Base-by-base conservation (phyloP, 2,888 invertebrate genomes). In the Chelonus formosanus region DNA sequence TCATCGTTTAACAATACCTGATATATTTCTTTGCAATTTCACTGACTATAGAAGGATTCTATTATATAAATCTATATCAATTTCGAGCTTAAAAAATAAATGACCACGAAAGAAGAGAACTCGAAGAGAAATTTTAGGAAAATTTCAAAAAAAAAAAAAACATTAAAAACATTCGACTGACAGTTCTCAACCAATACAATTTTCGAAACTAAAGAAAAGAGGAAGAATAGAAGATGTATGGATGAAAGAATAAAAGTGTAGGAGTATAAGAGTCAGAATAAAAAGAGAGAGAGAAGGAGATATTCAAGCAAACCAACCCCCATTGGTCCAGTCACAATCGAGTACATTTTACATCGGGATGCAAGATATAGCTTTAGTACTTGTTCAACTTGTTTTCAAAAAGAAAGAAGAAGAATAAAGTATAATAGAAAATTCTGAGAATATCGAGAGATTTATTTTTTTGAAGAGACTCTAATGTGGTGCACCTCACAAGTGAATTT, bases 381-480 rank as follows among this genome's bases (percentile, higher is more conserved):
- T 48, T 48, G 20, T 20, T 48, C 48, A 48, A 48, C 48, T 48
- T 48, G 48, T 48, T 48, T 48, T 48, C 20, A 10, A 40, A 61
- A 47, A 56, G 61, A 65, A 55, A 69, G 43, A 60, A 43, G 55
- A 35, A 10, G 57, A 53, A 31, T 44, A 20, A 53, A 32, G 44
- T 40, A 45, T 67, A 63, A 65, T 59, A 69, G 56, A 65, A 66
- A 71, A 73, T 81, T 81, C 79, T 70, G 71, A 73, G 78, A 77
- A 80, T 75, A 20, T 20, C 69, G 75, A 79, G 20, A 82, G 82
- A 82, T 82, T 82, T 82, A 82, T 81, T 82, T 80, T 82, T 79
- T 74, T 78, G 78, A 79, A 78, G 77, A 80, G 78, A 76, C 76
- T 75, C 80, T 79, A 78, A 80, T 78, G 80, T 20, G 20, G 79